Evolutionary conservation across 2,888 invertebrate species (phyloP), one percentile per base, ranked within the genome.

Genomic region (Petrophora chlorosata): DNA sequence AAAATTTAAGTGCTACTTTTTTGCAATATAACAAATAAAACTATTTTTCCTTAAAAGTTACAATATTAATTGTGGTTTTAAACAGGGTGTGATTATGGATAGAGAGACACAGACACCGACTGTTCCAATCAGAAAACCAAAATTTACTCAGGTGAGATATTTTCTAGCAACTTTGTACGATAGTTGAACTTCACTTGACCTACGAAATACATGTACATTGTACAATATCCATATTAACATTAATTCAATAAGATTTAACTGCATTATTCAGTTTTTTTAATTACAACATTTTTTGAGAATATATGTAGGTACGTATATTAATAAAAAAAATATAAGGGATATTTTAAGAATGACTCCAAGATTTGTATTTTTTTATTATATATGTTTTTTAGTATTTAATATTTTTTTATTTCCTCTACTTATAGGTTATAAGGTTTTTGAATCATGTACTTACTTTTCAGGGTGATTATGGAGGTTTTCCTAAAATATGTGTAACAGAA

Each of bases 111-210:
- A 50, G 34, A 50, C 49, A 7, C 49, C 49, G 3, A 39, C 23
- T 13, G 49, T 35, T 13, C 49, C 49, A 25, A 29, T 44, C 13
- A 39, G 49, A 25, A 50, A 50, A 50, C 0, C 17, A 13, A 50
- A 50, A 44, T 44, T 49, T 8, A 26, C 28, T 10, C 38, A 39
- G 43, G 49, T 50, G 26, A 48, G 36, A 25, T 12, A 4, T 8
- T 14, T 17, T 7, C 23, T 3, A 4, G n/a, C 1, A 15, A 14
- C 16, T 25, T 22, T 30, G 1, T 12, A 8, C 9, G 10, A 3
- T 9, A 16, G 5, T 15, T 42, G 48, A 38, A 33, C 42, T 48
- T 48, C 42, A 48, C 19, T 33, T 42, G 48, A 42, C 48, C 48
- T 48, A 38, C 8, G 16, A 16, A 34, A 28, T 16, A 23, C 34